Evolutionary conservation across 2,113 vertebrate species (phyloP).

Genomic region (Carassius carassius): DNA sequence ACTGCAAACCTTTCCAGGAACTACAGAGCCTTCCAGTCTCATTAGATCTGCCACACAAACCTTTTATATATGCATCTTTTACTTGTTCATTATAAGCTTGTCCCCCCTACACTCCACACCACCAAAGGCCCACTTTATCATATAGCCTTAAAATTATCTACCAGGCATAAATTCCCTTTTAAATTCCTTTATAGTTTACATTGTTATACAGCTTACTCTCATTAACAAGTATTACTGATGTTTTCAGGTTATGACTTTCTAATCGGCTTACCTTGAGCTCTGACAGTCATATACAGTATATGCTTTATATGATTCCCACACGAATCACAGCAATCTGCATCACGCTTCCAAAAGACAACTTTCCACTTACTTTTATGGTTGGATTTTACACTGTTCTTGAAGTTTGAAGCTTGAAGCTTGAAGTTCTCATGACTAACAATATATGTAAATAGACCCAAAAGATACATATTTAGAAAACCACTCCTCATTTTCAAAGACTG

Average conservation of each 20-base stretch:
- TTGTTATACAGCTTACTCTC: background rate
- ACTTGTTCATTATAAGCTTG: background rate
- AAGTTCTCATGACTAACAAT: background rate
- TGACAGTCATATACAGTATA: slow-evolving; percentile 19
- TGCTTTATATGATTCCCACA: background rate
- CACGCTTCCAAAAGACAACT: background rate
- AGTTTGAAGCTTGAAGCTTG: background rate
- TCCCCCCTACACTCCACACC: background rate
- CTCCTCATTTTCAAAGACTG: slow-evolving; percentile 3
- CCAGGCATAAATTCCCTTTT: slow-evolving; percentile 9
- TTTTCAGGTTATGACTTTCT: slow-evolving; percentile 29
- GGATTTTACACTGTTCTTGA: background rate
- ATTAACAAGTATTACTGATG: slow-evolving; percentile 14
- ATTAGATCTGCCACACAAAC: slow-evolving; percentile 41
- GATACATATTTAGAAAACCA: background rate
- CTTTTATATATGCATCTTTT: slow-evolving; percentile 3
- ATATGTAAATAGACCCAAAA: too few species aligned
- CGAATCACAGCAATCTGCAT: background rate
- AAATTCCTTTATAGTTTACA: slow-evolving; percentile 17
- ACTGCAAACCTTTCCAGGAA: slow-evolving; percentile 39
- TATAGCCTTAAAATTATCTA: background rate
- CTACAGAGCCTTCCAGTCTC: slow-evolving; percentile 27
- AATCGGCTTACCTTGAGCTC: slow-evolving; percentile 9
- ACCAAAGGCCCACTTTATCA: background rate
- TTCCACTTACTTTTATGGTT: background rate